Evolutionary conservation across 1,140 invertebrate genomes (phyloP).

Genomic region (Bombus huntii): DNA sequence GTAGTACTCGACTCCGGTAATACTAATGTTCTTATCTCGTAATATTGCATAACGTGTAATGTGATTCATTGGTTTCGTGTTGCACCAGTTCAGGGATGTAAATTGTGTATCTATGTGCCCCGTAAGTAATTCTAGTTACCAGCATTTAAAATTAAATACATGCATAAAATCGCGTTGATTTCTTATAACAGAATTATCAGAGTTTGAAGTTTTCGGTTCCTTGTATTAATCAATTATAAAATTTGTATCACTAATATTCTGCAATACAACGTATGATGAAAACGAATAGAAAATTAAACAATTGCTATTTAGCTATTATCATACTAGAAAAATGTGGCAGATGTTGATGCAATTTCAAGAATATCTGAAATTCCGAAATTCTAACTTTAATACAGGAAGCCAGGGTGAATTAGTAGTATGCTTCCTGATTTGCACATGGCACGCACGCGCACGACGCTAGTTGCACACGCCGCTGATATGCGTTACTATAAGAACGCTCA

Average conservation of each 20-base stretch:
- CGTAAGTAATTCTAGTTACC: background rate
- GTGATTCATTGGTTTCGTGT: conserved; percentile 22
- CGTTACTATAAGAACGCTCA: conserved; percentile 48
- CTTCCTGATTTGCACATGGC: conserved; percentile 73
- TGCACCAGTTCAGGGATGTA: background rate
- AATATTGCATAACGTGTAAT: conserved; percentile 20
- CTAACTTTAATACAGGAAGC: background rate
- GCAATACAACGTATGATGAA: no score
- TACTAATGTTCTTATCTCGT: conserved; percentile 8
- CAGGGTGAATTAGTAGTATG: conserved; percentile 6
- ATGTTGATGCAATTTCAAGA: background rate
- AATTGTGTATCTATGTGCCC: background rate
- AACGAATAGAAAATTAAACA: background rate
- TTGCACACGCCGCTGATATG: conserved; percentile 73
- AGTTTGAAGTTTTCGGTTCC: background rate
- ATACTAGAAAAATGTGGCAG: background rate
- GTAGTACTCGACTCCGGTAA: background rate
- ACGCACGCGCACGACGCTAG: conserved; percentile 56
- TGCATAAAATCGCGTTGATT: background rate
- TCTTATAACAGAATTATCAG: background rate
- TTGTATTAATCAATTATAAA: background rate
- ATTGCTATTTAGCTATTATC: background rate
- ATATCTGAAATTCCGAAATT: background rate
- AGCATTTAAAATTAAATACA: background rate
- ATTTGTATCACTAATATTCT: background rate